These are phyloP conservation scores for Lasioglossum calceatum DNA, from an alignment of 2,888 invertebrate genomes.

Conservation along the genomic window DNA sequence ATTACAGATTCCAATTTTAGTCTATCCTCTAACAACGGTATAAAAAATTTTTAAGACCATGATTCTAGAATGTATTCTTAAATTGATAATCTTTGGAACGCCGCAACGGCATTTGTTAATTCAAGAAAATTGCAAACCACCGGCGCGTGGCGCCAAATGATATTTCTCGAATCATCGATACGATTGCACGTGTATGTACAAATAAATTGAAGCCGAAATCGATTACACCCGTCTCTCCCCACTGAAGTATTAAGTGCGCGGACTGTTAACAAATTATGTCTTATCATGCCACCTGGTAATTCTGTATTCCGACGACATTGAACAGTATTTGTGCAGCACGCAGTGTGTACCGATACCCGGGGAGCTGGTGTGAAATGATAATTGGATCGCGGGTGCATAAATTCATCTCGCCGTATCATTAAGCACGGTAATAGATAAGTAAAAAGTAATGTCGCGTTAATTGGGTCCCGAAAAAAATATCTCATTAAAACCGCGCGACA, in stretches of 20 bases:
- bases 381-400: conserved; percentile 5
- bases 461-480: conserved; percentile 13
- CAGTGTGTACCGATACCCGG: neutral
- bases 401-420: conserved; percentile 11
- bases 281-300: conserved; percentile 11
- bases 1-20: neutral
- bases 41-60: neutral
- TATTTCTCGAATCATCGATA: neutral
- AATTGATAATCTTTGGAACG: neutral
- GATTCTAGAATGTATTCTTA: neutral
- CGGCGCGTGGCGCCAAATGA: neutral
- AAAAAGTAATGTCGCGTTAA: conserved; percentile 16
- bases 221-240: neutral
- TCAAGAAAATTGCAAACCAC: neutral
- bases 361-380: neutral
- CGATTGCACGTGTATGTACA: neutral
- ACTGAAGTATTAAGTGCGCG: neutral
- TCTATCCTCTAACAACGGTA: neutral
- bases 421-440: conserved; percentile 9
- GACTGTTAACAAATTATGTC: conserved; percentile 10
- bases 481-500: conserved; percentile 17
- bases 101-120: neutral
- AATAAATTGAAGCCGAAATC: neutral
- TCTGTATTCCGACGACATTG: conserved; percentile 3
- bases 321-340: neutral